Evolutionary conservation across 1,140 invertebrate species (phyloP), one percentile per base, ranked within the genome.

Genomic region (Stenopsyche tienmushanensis): DNA sequence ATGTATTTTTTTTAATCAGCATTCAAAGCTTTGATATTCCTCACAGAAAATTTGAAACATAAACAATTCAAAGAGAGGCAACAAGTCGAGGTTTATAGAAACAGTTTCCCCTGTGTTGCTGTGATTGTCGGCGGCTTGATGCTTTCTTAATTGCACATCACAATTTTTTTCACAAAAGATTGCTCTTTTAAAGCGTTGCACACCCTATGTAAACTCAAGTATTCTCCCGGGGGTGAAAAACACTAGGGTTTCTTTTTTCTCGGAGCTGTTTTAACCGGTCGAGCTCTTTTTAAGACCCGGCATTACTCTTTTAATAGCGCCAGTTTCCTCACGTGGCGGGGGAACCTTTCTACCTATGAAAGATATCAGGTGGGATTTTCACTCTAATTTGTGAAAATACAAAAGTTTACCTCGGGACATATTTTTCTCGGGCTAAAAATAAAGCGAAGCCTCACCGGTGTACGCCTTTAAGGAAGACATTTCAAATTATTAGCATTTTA

Each of bases 311-410:
- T 47, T 8, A 47, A 8, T 5, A 15, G 5, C 10, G 8, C 10
- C 10, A 15, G 44, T 18, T 7, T 15, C 44, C 10, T 47, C 44
- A 47, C 44, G 44, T 47, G 44, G 5, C 7, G 34, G 7, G 7
- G n/a, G 8, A 7, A 47, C 44, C 18, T 15, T 20, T 20, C 5
- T 20, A 8, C 18, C 44, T 5, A 5, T 13, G 7, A 15, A 15
- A 15, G 10, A 47, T 20, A 47, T 18, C 44, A 47, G 44, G 44
- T 47, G 44, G 18, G 18, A 47, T 47, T 47, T 47, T 20, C 17
- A 47, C 44, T 5, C 44, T 47, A 47, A 47, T 47, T 47, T 47
- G 44, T 20, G 17, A 47, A 47, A 47, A 20, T 47, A 47, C 17
- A 47, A 47, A 47, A 47, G 44, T 47, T 47, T 47, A 34, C 13